Base-by-base conservation (phyloP, 2,113 vertebrate species). In the Nestor notabilis region DNA sequence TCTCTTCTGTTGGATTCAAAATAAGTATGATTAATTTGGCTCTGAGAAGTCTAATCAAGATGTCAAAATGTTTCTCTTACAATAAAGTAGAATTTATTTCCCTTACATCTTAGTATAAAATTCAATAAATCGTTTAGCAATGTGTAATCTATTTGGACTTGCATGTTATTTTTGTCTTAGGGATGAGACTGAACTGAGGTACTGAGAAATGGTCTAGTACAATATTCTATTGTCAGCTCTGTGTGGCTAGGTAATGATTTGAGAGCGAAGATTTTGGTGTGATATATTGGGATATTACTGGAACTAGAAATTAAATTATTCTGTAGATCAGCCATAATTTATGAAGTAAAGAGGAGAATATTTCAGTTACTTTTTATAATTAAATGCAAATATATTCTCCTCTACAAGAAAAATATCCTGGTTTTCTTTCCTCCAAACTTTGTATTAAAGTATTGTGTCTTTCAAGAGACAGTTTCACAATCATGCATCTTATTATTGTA, bases 261-360 rank as follows among this genome's bases (percentile, higher is more conserved):
- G 58, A 93, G 90, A 69, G 68, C 49, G 82, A 56, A 66, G 41
- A 91, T 84, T 92, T 58, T 94, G 47, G 27, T 97, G 33, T 94
- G 55, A 71, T 39, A 44, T 87, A 68, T 49, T 85, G 77, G 61
- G 35, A 89, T 96, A 72, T 52, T 90, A n/a, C 61, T 68, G 79
- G 25, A 94, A 87, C 53, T 61, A 84, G 43, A 60, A 86, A 94
- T 68, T 10, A 95, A 77, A 88, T 65, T 93, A 44, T 87, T 85
- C 61, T 93, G 84, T 47, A 76, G 78, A 84, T 89, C 47, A 79
- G 50, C 61, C 7, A 14, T 35, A 90, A 60, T 95, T 97, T 97
- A 84, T 94, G 29, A 96, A 93, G 65, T 83, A 80, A 52, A 96
- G 80, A 84, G 46, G 81, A 94, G 79, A 92, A 31, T 7, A 37